A percentile compares a stretch with the other conserved stretches of the same genome.
phyloP scores from a whole-genome alignment of 1,140 invertebrate genomes.

The Palaemon carinicauda region DNA sequence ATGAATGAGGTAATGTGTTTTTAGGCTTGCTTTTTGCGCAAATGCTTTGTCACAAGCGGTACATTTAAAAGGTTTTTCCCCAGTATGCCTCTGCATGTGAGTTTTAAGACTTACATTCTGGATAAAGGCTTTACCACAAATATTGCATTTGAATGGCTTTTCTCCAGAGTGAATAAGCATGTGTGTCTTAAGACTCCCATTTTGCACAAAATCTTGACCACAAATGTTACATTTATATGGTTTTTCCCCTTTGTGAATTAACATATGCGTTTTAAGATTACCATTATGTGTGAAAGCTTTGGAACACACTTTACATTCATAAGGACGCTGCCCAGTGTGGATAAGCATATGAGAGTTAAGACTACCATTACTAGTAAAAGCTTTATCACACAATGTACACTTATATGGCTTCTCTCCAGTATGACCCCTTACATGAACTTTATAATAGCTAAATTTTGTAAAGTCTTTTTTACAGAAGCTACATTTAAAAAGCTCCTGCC shows the following conservation, averaged over 20 bases:
- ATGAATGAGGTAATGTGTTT: no score
- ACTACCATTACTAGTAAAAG: background rate
- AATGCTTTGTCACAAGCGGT: no score
- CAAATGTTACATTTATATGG: background rate
- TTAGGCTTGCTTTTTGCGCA: no score
- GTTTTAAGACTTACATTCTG: no score
- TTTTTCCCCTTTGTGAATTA: background rate
- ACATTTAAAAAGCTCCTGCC: background rate
- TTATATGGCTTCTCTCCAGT: background rate
- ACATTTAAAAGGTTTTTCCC: no score
- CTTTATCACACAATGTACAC: background rate
- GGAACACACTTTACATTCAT: background rate
- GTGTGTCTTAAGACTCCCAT: background rate
- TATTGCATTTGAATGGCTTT: background rate
- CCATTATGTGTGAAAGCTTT: background rate
- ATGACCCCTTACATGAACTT: background rate
- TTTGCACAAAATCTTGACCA: background rate
- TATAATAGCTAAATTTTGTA: background rate
- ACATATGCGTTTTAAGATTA: background rate
- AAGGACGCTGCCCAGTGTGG: background rate
- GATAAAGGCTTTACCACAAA: background rate
- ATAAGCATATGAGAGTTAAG: background rate
- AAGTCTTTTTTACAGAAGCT: background rate
- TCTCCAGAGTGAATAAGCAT: background rate
- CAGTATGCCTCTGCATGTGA: no score